These are phyloP conservation scores for Silurus aristotelis DNA, from an alignment of 2,797 vertebrate species.

Conservation along the genomic window DNA sequence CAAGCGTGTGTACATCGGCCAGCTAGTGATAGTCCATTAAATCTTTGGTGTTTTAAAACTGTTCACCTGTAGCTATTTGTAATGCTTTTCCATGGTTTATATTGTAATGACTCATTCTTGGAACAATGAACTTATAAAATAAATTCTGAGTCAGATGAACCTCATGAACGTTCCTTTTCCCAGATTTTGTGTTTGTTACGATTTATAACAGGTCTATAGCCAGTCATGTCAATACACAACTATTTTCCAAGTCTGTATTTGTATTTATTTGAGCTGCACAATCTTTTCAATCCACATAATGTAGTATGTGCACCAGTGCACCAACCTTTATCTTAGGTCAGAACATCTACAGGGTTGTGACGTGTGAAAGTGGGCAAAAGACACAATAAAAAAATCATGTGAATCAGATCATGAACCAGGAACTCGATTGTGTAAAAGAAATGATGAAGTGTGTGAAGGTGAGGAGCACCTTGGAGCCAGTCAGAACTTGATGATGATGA, in stretches of 20 bases:
- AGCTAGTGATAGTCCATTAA: neutral
- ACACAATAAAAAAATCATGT: neutral
- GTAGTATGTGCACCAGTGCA: neutral
- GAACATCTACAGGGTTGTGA: neutral
- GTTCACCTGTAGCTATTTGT: neutral
- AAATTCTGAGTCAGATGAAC: neutral
- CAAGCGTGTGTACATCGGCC: neutral
- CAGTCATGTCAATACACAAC: neutral
- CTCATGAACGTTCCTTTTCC: too few species aligned
- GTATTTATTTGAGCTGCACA: neutral
- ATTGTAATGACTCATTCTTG: neutral
- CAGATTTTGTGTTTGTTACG: neutral
- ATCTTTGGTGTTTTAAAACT: neutral
- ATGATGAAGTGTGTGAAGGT: neutral
- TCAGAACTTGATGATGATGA: neutral
- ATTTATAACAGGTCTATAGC: too few species aligned
- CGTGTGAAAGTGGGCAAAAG: neutral
- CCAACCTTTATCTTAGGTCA: neutral
- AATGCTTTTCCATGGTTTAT: neutral
- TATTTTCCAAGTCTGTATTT: neutral
- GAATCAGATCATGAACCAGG: neutral
- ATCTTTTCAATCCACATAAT: neutral
- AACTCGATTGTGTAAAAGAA: neutral
- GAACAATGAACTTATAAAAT: neutral
- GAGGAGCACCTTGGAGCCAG: neutral